Conservation (phyloP, 1,140 invertebrate genomes). For the Ostrea edulis region DNA sequence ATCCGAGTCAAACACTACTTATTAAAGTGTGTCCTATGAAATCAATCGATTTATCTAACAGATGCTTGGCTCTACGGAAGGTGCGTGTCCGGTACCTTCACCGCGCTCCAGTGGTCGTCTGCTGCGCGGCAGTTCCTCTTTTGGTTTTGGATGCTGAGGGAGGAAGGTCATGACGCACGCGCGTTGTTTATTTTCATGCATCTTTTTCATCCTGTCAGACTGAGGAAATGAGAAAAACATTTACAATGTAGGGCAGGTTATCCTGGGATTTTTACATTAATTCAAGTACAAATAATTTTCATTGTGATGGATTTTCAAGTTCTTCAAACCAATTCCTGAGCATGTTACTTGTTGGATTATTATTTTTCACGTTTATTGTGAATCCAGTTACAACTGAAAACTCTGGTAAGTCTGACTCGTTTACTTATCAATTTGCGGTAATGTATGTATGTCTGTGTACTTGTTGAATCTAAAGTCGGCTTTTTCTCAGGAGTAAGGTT, state of each 20-base stretch:
- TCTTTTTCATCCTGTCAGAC: constrained; percentile 36
- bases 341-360: constrained; percentile 8
- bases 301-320: constrained; percentile 32
- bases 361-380: constrained; percentile 29
- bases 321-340: background rate
- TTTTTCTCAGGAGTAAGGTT: background rate
- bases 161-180: constrained; percentile 34
- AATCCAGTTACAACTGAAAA: constrained; percentile 23
- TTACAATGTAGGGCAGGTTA: constrained; percentile 5
- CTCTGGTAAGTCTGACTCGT: background rate
- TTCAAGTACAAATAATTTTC: background rate
- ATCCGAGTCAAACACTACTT: background rate
- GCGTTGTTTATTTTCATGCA: constrained; percentile 24
- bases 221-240: constrained; percentile 29
- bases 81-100: constrained; percentile 9
- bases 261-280: background rate
- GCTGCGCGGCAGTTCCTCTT: constrained; percentile 8
- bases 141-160: constrained; percentile 37
- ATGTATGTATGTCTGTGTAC: background rate
- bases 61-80: constrained; percentile 1
- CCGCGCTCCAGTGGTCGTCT: constrained; percentile 13
- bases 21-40: constrained; percentile 3
- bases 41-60: constrained; percentile 23
- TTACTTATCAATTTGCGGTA: constrained; percentile 27
- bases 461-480: background rate